Percentiles rank a stretch among this genome's conserved stretches.
These are phyloP conservation scores for Agapornis canus DNA, from an alignment of 2,797 vertebrate species.

Conservation along the genomic window DNA sequence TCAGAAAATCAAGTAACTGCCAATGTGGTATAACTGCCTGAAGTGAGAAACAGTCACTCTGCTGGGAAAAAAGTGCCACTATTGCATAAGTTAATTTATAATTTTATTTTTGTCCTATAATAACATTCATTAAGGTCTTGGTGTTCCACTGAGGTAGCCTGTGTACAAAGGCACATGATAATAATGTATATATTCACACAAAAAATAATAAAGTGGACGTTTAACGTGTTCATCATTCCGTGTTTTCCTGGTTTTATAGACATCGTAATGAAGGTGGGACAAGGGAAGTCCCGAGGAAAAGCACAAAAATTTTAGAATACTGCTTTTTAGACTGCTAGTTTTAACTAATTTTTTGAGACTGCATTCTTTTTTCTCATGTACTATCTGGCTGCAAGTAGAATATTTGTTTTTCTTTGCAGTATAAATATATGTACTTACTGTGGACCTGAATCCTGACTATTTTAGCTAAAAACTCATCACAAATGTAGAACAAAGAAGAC, in stretches of 20 bases:
- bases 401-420: neutral
- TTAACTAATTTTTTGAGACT: neutral
- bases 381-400: neutral
- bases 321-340: neutral
- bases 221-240: neutral
- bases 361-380: neutral
- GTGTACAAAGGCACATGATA: neutral
- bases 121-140: neutral
- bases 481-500: neutral
- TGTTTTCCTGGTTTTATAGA: neutral
- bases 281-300: neutral
- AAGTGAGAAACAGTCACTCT: neutral
- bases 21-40: neutral
- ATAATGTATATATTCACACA: neutral
- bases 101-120: neutral
- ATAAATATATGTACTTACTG: neutral
- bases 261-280: rapidly evolving
- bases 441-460: neutral
- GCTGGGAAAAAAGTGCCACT: neutral
- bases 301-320: neutral
- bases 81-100: neutral
- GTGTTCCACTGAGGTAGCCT: neutral
- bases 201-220: neutral
- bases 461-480: neutral
- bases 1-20: neutral